phyloP scores from a whole-genome alignment of 2,888 invertebrate species.

The Willowsia nigromaculata region DNA sequence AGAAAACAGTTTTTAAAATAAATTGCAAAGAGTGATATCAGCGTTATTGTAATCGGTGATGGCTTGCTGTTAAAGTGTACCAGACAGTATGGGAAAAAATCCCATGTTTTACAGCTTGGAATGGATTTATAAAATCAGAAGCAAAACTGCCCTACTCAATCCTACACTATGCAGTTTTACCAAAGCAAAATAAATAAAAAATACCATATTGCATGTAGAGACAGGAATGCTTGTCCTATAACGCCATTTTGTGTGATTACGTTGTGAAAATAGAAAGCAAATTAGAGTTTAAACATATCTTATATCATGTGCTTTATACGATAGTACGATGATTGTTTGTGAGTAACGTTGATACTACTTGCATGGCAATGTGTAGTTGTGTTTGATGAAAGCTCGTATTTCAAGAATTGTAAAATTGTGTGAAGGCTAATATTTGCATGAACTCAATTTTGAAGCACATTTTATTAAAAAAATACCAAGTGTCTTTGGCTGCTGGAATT shows the following conservation, averaged over 20 bases:
- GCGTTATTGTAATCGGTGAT: neutral
- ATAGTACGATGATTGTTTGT: too few species aligned
- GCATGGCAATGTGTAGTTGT: too few species aligned
- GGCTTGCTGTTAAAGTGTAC: neutral
- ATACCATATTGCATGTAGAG: neutral
- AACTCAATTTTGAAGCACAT: too few species aligned
- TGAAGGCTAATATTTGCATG: too few species aligned
- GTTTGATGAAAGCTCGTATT: too few species aligned
- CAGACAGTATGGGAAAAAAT: slow-evolving; percentile 43
- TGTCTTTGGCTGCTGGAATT: too few species aligned
- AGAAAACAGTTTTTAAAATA: slow-evolving; percentile 34
- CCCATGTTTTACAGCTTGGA: slow-evolving; percentile 22
- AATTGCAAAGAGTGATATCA: slow-evolving; percentile 3
- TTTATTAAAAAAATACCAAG: too few species aligned
- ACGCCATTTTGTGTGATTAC: neutral
- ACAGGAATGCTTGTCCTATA: neutral
- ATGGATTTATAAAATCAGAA: neutral
- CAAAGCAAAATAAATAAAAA: neutral
- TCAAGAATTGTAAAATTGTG: too few species aligned
- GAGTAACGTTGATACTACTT: too few species aligned
- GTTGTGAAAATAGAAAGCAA: slow-evolving; percentile 26
- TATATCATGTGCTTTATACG: too few species aligned
- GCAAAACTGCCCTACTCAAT: neutral
- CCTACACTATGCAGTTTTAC: neutral
- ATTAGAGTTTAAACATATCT: neutral